A percentile compares a stretch with the other conserved stretches of the same genome.
Conservation (phyloP, 2,797 vertebrate genomes). For the Chloroceryle inda region DNA sequence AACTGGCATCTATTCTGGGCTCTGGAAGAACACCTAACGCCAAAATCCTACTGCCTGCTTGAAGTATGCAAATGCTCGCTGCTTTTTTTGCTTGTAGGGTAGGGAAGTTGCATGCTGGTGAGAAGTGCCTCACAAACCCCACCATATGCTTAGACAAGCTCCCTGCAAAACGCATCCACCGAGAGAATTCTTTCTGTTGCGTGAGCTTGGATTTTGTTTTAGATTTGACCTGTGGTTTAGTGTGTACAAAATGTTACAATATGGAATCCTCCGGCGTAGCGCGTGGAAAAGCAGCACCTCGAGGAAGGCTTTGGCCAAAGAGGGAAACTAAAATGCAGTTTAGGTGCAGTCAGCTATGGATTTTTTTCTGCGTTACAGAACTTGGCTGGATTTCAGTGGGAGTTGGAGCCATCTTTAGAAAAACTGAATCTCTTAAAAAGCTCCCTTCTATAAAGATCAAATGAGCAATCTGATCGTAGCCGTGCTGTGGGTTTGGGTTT, state of each 20-base stretch:
- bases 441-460: neutral
- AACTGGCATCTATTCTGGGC: rapidly evolving
- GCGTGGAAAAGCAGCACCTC: neutral
- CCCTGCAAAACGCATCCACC: rapidly evolving
- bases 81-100: neutral
- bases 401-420: constrained; percentile 18
- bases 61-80: neutral
- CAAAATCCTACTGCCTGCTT: neutral
- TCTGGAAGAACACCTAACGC: neutral
- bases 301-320: neutral
- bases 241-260: neutral
- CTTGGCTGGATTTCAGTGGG: constrained; percentile 38
- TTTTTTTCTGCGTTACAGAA: neutral
- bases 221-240: neutral
- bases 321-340: neutral
- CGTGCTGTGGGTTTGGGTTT: neutral
- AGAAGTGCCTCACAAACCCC: neutral
- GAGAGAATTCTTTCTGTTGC: neutral
- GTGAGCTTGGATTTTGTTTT: neutral
- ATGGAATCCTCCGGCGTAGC: rapidly evolving
- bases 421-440: neutral
- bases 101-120: neutral
- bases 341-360: neutral
- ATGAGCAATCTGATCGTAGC: constrained; percentile 10
- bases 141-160: neutral